Evolutionary conservation across 2,888 invertebrate genomes (phyloP).

Genomic region (Alsophila aescularia): DNA sequence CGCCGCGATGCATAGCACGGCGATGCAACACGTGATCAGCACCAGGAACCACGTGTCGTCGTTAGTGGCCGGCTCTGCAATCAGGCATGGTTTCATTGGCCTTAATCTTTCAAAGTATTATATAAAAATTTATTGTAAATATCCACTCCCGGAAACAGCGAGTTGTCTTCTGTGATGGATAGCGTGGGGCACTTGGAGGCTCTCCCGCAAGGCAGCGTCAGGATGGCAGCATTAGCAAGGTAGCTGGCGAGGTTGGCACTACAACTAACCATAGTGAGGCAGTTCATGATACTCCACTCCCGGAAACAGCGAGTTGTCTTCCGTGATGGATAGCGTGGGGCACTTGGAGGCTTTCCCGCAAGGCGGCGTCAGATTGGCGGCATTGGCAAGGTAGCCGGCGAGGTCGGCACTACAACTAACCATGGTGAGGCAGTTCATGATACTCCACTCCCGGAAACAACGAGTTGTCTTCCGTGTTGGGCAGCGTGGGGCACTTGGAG

Average conservation of each 20-base stretch:
- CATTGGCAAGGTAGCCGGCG: constrained; percentile 42
- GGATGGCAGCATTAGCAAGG: background rate
- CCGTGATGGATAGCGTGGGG: constrained; percentile 80
- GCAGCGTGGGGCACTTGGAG: constrained; percentile 85
- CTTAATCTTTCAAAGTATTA: too few species aligned
- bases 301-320: constrained; percentile 79
- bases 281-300: constrained; percentile 92
- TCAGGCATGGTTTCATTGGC: background rate
- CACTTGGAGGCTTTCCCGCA: constrained; percentile 87
- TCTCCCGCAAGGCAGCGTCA: background rate
- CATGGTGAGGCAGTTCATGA: constrained; percentile 91
- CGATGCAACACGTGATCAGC: constrained; percentile 91
- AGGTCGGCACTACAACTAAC: constrained; percentile 61
- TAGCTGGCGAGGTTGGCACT: background rate
- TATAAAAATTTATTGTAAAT: too few species aligned
- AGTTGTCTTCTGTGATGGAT: too few species aligned
- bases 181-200: background rate
- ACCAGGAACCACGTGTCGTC: constrained; percentile 94
- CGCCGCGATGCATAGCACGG: constrained; percentile 91
- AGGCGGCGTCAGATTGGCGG: constrained; percentile 86
- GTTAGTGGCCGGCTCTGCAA: constrained; percentile 79
- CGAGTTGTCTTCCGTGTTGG: constrained; percentile 78
- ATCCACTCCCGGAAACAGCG: too few species aligned
- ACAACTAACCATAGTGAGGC: constrained; percentile 87
- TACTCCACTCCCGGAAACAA: constrained; percentile 88